Evolutionary conservation across 2,888 invertebrate genomes (phyloP), one percentile per base, ranked within the genome.

Genomic region (Chironomus tentans): DNA sequence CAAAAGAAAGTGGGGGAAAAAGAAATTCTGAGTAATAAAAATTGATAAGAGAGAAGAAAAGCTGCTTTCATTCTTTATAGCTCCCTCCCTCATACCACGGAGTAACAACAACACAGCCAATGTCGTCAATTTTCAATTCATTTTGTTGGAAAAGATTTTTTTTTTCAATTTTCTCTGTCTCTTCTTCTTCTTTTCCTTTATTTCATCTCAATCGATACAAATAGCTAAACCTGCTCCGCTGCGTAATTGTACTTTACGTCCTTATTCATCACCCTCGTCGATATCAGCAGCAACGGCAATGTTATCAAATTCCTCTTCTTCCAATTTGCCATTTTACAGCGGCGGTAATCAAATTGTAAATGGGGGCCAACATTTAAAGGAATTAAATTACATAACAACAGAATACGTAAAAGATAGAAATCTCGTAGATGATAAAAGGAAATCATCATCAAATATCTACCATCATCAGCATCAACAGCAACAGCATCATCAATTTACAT

Each of bases 231-330:
- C 94, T 24, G 90, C 91, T 77, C 89, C 94, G 1, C 87, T 94
- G 79, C 90, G 91, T 78, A 95, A 95, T 85, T 95, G 95, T 83
- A 94, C 94, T 24, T 87, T 95, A 65, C 90, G 91, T 80, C 87
- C 88, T 68, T 89, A 91, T 70, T 48, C 69, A 18, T 76, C 76
- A 84, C 86, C 72, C 85, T 85, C 79, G 82, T 85, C 81, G 84
- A 86, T 81, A 65, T 21, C 65, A 82, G 85, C 78, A 86, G 87
- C 79, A 81, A 84, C 21, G 77, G 82, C 82, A 82, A 82, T 4
- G 79, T 79, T 65, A 82, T 80, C 86, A 78, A 80, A 83, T 80
- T 84, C 83, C 80, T 83, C 38, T 80, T 84, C 84, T 79, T 83
- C 84, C 80, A 84, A 83, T 82, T 82, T 82, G 80, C 80, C 82